Evolutionary conservation across 2,888 invertebrate species (phyloP).

Genomic region (Thalpophila matura): DNA sequence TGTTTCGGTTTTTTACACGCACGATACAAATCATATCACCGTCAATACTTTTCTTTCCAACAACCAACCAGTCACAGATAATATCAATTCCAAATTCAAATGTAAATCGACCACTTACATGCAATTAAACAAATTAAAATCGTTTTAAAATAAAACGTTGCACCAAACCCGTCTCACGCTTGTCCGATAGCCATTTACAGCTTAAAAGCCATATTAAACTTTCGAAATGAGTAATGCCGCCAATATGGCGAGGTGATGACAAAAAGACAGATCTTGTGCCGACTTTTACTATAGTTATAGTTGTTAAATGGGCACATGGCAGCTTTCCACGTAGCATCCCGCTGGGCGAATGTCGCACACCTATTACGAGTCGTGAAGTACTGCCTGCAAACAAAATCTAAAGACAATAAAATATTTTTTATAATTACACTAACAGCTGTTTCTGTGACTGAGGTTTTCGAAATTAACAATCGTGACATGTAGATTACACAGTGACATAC

Average conservation of each 20-base stretch:
- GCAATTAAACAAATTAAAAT: constrained; percentile 57
- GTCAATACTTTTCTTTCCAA: constrained; percentile 7
- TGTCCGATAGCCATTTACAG: constrained; percentile 49
- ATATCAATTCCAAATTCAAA: constrained; percentile 54
- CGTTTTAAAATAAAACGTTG: constrained; percentile 46
- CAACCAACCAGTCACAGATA: constrained; percentile 37
- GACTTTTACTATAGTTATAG: constrained; percentile 67
- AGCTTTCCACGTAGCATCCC: constrained; percentile 72
- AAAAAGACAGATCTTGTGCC: constrained; percentile 64
- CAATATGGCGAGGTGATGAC: constrained; percentile 68
- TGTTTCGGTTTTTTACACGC: neutral
- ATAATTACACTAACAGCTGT: neutral
- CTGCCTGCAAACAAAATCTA: constrained; percentile 50
- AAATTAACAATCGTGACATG: too few relatives aligned
- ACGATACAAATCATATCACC: constrained; percentile 21
- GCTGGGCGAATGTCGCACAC: constrained; percentile 68
- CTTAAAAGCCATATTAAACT: constrained; percentile 66
- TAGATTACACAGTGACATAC: too few relatives aligned
- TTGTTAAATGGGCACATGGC: constrained; percentile 56
- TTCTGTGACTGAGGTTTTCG: neutral
- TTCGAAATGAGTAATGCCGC: constrained; percentile 72
- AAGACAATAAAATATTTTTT: constrained; percentile 9
- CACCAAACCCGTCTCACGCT: constrained; percentile 30
- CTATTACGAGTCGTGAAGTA: constrained; percentile 65
- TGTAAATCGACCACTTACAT: constrained; percentile 52